Evolutionary conservation across 2,113 vertebrate genomes (phyloP).

Genomic region (Pteronura brasiliensis): DNA sequence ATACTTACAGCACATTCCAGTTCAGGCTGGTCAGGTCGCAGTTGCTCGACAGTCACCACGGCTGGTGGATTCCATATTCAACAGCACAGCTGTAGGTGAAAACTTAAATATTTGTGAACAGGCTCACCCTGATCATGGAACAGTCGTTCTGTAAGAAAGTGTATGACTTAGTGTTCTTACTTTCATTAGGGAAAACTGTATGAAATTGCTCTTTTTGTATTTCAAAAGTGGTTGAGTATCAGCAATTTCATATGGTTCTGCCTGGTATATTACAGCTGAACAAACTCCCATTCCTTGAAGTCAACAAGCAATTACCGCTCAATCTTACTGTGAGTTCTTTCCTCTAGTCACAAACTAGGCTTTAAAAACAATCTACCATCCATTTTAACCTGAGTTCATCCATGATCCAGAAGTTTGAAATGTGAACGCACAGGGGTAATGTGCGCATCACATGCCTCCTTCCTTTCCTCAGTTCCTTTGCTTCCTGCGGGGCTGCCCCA

Average conservation of each 20-base stretch:
- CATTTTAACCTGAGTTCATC: not conserved
- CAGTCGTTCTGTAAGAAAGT: not conserved
- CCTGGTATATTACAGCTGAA: not conserved
- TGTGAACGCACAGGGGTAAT: not conserved
- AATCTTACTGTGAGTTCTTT: conserved; percentile 6
- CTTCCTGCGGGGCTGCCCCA: not conserved
- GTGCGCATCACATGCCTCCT: not conserved
- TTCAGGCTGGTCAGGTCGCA: not conserved
- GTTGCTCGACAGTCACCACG: not conserved
- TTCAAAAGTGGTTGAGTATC: not conserved
- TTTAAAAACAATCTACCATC: not conserved
- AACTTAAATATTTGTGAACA: not conserved
- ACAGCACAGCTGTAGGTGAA: not conserved
- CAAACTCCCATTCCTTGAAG: not conserved
- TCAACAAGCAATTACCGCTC: not conserved
- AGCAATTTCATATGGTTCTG: not conserved
- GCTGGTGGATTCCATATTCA: not conserved
- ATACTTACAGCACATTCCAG: not conserved
- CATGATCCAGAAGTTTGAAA: not conserved
- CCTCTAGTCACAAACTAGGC: not conserved
- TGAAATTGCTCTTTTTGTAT: not conserved
- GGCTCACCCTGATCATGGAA: not conserved
- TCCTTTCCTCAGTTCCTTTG: not conserved
- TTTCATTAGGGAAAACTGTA: not conserved
- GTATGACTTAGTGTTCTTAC: not conserved